These are phyloP conservation scores for Brachionus asplanchnoidis DNA, from an alignment of 1,140 invertebrate species.

Conservation along the genomic window DNA sequence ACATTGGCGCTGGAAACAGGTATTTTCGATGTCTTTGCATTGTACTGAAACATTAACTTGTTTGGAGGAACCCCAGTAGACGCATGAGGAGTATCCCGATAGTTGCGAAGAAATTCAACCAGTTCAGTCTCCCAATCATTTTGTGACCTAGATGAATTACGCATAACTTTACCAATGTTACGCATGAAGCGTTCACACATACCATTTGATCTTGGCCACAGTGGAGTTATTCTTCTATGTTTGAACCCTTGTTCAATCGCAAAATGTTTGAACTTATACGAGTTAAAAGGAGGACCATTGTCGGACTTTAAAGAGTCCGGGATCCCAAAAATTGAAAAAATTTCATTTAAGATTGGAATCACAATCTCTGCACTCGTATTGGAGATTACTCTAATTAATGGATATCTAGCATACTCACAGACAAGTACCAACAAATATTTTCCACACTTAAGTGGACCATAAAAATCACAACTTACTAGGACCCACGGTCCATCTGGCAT, in stretches of 20 bases:
- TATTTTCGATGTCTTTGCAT: neutral
- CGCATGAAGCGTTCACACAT: constrained; percentile 42
- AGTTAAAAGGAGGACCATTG: constrained; percentile 44
- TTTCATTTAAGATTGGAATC: constrained; percentile 38
- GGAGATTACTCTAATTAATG: constrained; percentile 45
- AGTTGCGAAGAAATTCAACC: too few relatives aligned
- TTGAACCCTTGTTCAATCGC: constrained; percentile 37
- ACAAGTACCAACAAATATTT: neutral
- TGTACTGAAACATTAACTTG: neutral
- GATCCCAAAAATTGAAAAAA: constrained; percentile 44
- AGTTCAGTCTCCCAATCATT: too few relatives aligned
- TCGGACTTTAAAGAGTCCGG: constrained; percentile 42
- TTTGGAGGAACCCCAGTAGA: neutral
- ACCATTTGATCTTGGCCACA: constrained; percentile 42
- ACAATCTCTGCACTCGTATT: constrained; percentile 41
- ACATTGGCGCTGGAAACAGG: neutral
- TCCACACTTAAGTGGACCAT: neutral
- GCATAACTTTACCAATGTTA: neutral
- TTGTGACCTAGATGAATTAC: too few relatives aligned
- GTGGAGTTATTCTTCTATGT: constrained; percentile 43
- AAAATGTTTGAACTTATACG: constrained; percentile 40
- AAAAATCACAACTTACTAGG: neutral
- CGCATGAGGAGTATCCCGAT: too few relatives aligned
- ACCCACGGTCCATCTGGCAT: too few relatives aligned
- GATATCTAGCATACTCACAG: constrained; percentile 44